Base-by-base conservation (phyloP, 2,113 vertebrate genomes). In the Sitta europaea region DNA sequence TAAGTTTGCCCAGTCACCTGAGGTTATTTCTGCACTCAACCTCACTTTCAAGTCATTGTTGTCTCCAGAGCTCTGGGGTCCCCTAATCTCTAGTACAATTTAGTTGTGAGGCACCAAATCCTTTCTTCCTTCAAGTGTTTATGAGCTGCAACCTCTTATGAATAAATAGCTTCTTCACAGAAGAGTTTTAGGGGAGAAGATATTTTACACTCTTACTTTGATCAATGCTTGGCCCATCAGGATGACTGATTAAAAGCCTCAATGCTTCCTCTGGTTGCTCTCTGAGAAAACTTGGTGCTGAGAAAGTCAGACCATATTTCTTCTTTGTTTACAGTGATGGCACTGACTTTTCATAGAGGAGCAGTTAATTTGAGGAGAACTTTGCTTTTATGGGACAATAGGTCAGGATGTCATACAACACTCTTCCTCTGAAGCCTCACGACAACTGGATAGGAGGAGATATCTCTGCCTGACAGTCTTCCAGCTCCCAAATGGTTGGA, bases 381-480 rank as follows among this genome's bases (percentile, higher is more conserved):
- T 79, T 78, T 85, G 81, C 87, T 85, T 93, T 86, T 71, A 50
- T 67, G 72, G 43, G 88, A 96, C 94, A 80, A 71, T 88, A 93
- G 95, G 96, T 94, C 95, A 96, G 83, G 54, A 88, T 96, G 95
- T 96, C 95, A 92, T 33, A 51, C 47, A 92, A 73, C 94, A 95
- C 82, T 95, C 91, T 97, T 96, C 95, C 94, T 94, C 54, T 92
- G 29, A 33, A 86, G 55, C 42, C 50, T 47, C 43, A 51, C 1
- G 3, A 79, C 74, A 86, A 17, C 38, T 74, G 75, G 51, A 15
- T 38, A 50, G 55, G 51, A 89, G 59, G 43, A 88, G 75, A 61
- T 80, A 74, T n/a, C 29, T 83, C 50, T 48, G 62, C 65, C 33
- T 20, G 3, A 31, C 9, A 42, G 42, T 27, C 33, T 48, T 87